These are phyloP conservation scores for Abscondita cerata DNA, from an alignment of 2,888 invertebrate species.

Conservation along the genomic window DNA sequence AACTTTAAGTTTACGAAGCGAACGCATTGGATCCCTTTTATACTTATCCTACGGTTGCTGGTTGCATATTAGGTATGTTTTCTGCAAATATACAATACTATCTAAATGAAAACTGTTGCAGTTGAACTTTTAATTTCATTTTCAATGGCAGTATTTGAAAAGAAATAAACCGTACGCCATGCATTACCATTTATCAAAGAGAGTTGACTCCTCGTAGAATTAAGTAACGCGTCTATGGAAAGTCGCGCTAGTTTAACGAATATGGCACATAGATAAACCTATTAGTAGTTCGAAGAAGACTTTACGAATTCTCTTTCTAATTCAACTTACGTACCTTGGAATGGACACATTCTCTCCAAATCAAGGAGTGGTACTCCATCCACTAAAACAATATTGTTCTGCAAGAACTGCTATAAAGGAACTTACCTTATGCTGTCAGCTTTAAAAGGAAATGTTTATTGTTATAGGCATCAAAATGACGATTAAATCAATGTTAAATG, in stretches of 20 bases:
- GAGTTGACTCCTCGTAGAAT: no score
- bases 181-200: slow-evolving; percentile 27
- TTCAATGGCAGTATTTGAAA: slow-evolving; percentile 9
- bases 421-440: slow-evolving; percentile 53
- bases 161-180: slow-evolving; percentile 11
- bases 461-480: slow-evolving; percentile 55
- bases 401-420: slow-evolving; percentile 54
- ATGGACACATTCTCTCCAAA: slow-evolving; percentile 46
- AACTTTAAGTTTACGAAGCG: slow-evolving; percentile 46
- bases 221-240: slow-evolving; percentile 25
- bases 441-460: slow-evolving; percentile 53
- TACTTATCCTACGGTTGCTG: slow-evolving; percentile 40
- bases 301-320: slow-evolving; percentile 26
- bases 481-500: slow-evolving; percentile 49
- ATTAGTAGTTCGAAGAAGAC: no score
- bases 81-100: no score
- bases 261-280: no score
- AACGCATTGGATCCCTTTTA: slow-evolving; percentile 45
- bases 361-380: slow-evolving; percentile 54
- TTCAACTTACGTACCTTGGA: slow-evolving; percentile 44
- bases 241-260: no score
- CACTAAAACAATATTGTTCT: slow-evolving; percentile 46
- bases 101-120: no score
- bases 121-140: slow-evolving; percentile 41
- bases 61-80: slow-evolving; percentile 21